Conservation (phyloP, 1,140 invertebrate genomes). For the Ceratosolen fusciceps region DNA sequence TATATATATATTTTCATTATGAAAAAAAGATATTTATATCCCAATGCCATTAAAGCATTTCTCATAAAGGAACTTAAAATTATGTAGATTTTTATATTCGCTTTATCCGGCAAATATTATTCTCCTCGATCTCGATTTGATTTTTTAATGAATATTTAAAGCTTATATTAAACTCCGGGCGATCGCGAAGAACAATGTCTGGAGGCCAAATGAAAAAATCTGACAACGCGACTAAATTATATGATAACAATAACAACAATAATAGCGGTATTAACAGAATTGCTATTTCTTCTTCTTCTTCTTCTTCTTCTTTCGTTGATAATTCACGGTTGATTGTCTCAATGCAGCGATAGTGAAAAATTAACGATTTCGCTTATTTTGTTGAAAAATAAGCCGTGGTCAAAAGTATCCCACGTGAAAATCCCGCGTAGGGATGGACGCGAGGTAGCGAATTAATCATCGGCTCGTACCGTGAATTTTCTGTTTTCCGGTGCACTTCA, state of each 20-base stretch:
- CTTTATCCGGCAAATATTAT: background rate
- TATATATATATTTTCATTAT: no score
- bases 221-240: background rate
- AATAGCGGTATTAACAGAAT: no score
- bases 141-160: constrained; percentile 1
- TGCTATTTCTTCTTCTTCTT: no score
- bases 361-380: no score
- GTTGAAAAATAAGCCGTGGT: background rate
- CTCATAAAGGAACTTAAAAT: background rate
- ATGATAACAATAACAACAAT: background rate
- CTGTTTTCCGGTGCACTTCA: constrained; percentile 15
- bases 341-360: background rate
- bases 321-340: background rate
- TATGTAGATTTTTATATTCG: background rate
- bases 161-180: background rate
- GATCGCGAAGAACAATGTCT: background rate
- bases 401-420: constrained; percentile 3
- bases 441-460: constrained; percentile 29
- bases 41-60: background rate
- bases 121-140: no score
- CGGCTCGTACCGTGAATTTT: constrained; percentile 32
- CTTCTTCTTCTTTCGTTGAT: background rate
- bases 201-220: background rate
- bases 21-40: no score
- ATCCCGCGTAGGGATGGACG: background rate